Conservation (phyloP, 2,797 vertebrate genomes). For the Apogon hyalosoma region DNA sequence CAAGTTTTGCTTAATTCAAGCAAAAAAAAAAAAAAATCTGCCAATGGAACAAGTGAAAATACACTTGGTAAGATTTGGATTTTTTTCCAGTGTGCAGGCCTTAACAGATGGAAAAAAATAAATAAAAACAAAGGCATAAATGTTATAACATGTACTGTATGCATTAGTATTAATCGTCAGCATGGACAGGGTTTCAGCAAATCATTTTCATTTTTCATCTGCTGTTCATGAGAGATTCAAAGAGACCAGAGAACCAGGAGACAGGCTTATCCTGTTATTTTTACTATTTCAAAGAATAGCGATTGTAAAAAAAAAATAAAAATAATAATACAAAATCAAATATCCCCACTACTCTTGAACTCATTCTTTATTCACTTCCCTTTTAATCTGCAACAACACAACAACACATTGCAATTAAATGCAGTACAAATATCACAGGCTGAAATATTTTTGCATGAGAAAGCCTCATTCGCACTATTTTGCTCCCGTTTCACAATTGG, state of each 20-base stretch:
- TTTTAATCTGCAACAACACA: conserved; percentile 51
- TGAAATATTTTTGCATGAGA: conserved; percentile 17
- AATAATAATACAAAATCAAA: conserved; percentile 20
- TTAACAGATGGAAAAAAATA: too few relatives aligned
- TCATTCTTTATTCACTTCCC: conserved; percentile 71
- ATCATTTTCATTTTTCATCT: background rate
- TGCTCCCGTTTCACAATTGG: conserved; percentile 10
- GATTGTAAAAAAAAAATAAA: too few relatives aligned
- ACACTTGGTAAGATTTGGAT: too few relatives aligned
- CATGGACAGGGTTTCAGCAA: background rate
- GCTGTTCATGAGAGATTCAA: background rate
- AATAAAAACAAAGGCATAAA: too few relatives aligned
- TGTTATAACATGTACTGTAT: too few relatives aligned
- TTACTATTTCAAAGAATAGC: background rate
- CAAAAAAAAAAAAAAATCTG: too few relatives aligned
- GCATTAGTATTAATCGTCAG: background rate
- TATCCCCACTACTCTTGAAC: conserved; percentile 57
- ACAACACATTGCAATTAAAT: conserved; percentile 45
- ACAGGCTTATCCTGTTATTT: background rate
- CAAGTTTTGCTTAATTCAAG: too few relatives aligned
- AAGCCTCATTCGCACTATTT: conserved; percentile 1
- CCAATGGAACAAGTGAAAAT: too few relatives aligned
- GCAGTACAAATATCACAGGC: conserved; percentile 53
- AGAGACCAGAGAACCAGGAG: background rate
- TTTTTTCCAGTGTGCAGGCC: too few relatives aligned